Evolutionary conservation across 2,113 vertebrate species (phyloP).

Genomic region (Philantomba maxwellii): DNA sequence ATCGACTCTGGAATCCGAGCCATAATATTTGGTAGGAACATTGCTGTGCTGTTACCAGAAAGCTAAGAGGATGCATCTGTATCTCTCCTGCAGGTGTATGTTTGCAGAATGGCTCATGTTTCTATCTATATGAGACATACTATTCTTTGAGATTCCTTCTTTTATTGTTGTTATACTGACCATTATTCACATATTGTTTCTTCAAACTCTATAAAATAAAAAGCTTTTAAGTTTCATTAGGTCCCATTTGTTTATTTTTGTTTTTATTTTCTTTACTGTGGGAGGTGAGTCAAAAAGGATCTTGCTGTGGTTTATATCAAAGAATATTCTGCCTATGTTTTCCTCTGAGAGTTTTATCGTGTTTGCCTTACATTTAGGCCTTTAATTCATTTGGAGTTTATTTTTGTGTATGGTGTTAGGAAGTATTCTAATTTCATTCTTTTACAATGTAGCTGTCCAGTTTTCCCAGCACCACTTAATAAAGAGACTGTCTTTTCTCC

Average conservation of each 20-base stretch:
- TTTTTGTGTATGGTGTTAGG: background rate
- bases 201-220: background rate
- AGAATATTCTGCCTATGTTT: background rate
- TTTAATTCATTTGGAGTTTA: background rate
- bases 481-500: background rate
- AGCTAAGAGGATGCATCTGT: background rate
- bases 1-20: background rate
- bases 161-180: background rate
- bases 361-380: background rate
- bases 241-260: background rate
- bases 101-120: background rate
- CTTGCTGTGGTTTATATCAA: background rate
- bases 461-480: background rate
- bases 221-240: background rate
- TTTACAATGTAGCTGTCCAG: background rate
- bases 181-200: background rate
- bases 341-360: background rate
- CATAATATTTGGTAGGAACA: background rate
- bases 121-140: background rate
- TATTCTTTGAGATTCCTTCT: background rate
- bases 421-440: background rate
- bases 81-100: background rate
- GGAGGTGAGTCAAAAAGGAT: background rate
- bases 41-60: background rate
- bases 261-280: background rate